phyloP scores from a whole-genome alignment of 2,888 invertebrate genomes.

The Dynastes tityus region DNA sequence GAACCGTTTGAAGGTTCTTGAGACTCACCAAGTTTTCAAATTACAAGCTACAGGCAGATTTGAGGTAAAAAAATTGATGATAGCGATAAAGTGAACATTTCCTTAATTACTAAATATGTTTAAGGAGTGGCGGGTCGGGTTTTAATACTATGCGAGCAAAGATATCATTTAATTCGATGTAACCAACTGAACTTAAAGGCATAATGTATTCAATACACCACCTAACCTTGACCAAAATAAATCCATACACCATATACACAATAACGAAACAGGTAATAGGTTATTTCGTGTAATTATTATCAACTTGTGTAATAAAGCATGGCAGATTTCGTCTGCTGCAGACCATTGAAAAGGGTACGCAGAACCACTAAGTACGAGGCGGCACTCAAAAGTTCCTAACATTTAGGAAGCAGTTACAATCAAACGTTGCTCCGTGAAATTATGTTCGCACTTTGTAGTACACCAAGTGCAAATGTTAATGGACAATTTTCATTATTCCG shows the following conservation, averaged over 20 bases:
- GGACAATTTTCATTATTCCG: too few species aligned
- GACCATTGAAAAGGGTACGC: not conserved
- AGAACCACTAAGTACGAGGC: not conserved
- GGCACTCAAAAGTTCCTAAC: too few species aligned
- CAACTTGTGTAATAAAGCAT: constrained; percentile 13
- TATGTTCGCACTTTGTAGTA: too few species aligned
- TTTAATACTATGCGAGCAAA: not conserved
- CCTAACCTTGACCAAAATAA: constrained; percentile 33
- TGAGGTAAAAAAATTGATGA: not conserved
- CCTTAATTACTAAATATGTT: constrained; percentile 7
- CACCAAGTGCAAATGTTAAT: too few species aligned
- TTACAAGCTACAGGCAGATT: too few species aligned
- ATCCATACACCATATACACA: constrained; percentile 3
- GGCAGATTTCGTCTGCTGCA: not conserved
- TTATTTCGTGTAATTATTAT: constrained; percentile 28
- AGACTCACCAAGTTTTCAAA: not conserved
- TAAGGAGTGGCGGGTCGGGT: not conserved
- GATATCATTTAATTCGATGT: constrained; percentile 7
- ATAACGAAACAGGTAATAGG: constrained; percentile 26
- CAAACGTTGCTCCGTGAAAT: too few species aligned
- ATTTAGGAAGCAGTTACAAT: too few species aligned
- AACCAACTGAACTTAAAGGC: constrained; percentile 4
- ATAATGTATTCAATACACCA: constrained; percentile 18
- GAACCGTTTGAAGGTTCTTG: not conserved
- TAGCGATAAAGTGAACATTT: not conserved